Conservation (phyloP, 2,797 vertebrate species). For the Choloepus didactylus region DNA sequence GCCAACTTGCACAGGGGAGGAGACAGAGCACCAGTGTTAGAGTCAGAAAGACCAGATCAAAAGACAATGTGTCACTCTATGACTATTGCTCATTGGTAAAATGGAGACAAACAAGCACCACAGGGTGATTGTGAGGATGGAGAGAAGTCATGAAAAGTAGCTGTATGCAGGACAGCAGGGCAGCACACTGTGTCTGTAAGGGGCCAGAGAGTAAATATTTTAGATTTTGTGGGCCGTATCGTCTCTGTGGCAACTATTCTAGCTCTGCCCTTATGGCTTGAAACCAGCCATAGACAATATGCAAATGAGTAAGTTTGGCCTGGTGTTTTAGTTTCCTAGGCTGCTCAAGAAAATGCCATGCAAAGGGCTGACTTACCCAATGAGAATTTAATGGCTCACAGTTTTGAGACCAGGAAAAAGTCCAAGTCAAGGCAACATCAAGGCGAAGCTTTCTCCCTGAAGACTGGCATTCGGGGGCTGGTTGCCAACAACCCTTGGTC, state of each 20-base stretch:
- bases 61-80: background rate
- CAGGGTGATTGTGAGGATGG: background rate
- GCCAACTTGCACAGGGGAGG: background rate
- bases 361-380: no score
- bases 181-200: background rate
- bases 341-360: no score
- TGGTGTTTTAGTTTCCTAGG: no score
- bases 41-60: background rate
- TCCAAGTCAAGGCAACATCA: no score
- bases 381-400: no score
- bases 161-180: accelerated
- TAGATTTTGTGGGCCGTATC: accelerated
- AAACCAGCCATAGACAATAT: background rate
- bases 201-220: background rate
- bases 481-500: no score
- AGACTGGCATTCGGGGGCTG: no score
- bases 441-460: no score
- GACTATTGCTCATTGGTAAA: background rate
- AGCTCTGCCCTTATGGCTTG: background rate
- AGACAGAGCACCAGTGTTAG: background rate
- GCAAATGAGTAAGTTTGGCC: no score
- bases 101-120: background rate
- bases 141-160: background rate
- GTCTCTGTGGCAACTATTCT: background rate
- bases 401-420: no score